Percentiles rank a stretch among this genome's conserved stretches.
Evolutionary conservation across 2,888 invertebrate species (phyloP).

Genomic region (Andrena bicolor): DNA sequence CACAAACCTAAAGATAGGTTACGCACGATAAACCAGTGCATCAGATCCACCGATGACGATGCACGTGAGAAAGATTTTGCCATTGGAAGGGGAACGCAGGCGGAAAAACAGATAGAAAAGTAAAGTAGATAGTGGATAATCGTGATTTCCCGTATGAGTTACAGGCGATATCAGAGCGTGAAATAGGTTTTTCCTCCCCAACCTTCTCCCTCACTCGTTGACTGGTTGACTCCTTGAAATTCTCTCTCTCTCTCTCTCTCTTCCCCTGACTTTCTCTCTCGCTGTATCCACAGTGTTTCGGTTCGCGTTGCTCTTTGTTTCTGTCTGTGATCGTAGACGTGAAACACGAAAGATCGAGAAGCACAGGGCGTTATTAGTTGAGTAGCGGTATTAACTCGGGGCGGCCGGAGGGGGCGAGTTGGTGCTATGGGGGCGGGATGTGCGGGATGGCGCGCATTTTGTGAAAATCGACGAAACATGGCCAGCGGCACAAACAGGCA

Average conservation of each 20-base stretch:
- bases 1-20: neutral
- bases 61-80: neutral
- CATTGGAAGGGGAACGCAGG: neutral
- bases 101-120: neutral
- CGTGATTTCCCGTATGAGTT: slow-evolving; percentile 1
- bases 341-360: slow-evolving; percentile 32
- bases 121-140: slow-evolving; percentile 1
- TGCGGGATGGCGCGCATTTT: slow-evolving; percentile 83
- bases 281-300: neutral
- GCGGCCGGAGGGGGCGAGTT: slow-evolving; percentile 71
- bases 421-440: slow-evolving; percentile 85
- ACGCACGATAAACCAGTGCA: too few relatives aligned
- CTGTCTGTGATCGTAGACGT: slow-evolving; percentile 11
- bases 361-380: slow-evolving; percentile 49
- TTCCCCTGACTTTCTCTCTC: neutral
- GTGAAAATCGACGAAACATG: slow-evolving; percentile 85
- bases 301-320: slow-evolving; percentile 1
- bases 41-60: neutral
- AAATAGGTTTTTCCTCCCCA: neutral
- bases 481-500: slow-evolving; percentile 84
- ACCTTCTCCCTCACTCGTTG: slow-evolving; percentile 11
- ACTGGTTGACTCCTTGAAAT: slow-evolving; percentile 10
- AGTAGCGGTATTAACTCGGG: slow-evolving; percentile 45
- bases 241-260: slow-evolving; percentile 1
- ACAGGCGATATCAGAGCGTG: neutral